A percentile compares a stretch with the other conserved stretches of the same genome.
Conservation (phyloP, 2,797 vertebrate genomes). For the Synaphobranchus kaupii region DNA sequence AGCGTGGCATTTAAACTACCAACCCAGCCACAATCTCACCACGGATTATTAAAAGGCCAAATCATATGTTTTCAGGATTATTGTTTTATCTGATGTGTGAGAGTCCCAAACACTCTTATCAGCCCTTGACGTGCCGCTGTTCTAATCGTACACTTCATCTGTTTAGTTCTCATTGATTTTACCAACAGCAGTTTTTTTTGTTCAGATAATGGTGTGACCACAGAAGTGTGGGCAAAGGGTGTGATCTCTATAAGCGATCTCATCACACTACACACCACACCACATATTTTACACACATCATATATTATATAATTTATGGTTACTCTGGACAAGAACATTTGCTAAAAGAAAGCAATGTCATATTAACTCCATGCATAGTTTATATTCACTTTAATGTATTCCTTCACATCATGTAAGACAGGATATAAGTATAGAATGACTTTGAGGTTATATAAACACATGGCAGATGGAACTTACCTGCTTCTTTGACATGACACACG, state of each 20-base stretch:
- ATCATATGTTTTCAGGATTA: conserved; percentile 73
- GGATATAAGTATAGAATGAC: neutral
- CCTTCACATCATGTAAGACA: neutral
- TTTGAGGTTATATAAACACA: neutral
- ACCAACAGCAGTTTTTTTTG: conserved; percentile 61
- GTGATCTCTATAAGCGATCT: conserved; percentile 10
- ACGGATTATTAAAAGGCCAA: conserved; percentile 72
- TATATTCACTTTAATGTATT: neutral
- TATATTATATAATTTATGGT: too few relatives aligned
- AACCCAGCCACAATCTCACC: conserved; percentile 62
- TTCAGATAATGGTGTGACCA: conserved; percentile 69
- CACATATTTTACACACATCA: too few relatives aligned
- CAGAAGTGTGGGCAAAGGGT: conserved; percentile 58
- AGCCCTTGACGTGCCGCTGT: conserved; percentile 65
- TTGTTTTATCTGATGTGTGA: conserved; percentile 81
- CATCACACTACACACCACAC: too few relatives aligned
- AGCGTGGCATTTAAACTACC: conserved; percentile 71
- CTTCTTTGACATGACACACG: too few relatives aligned
- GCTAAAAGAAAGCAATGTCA: too few relatives aligned
- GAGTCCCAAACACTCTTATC: conserved; percentile 78
- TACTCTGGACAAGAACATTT: too few relatives aligned
- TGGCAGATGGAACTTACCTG: neutral
- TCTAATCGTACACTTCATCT: conserved; percentile 69
- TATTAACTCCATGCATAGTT: neutral
- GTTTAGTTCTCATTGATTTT: conserved; percentile 76